These are phyloP conservation scores for Drosophila lacertosa DNA, from an alignment of 1,140 invertebrate genomes.

Conservation along the genomic window DNA sequence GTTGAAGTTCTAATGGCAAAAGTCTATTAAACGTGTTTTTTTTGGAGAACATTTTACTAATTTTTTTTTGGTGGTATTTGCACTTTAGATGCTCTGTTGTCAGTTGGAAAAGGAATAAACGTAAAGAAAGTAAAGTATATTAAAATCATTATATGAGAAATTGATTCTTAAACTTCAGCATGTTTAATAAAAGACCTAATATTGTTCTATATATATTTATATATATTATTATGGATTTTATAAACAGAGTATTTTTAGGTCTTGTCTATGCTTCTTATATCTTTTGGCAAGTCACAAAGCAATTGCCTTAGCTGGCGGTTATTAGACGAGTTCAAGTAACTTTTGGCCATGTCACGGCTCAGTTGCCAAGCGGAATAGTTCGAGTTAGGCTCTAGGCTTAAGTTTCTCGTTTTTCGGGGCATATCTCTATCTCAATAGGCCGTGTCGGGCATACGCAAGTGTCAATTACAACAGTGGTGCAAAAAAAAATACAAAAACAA, in stretches of 20 bases:
- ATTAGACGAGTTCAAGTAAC: slow-evolving; percentile 70
- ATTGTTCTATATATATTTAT: not conserved
- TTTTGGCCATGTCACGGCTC: slow-evolving; percentile 72
- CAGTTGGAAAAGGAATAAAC: too few species aligned
- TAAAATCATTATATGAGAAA: too few species aligned
- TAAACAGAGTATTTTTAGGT: not conserved
- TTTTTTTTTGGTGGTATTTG: not conserved
- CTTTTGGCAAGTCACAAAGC: slow-evolving; percentile 60
- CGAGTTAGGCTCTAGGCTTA: slow-evolving; percentile 2
- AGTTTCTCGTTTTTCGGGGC: not conserved
- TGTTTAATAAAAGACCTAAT: too few species aligned
- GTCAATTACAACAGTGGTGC: slow-evolving; percentile 57
- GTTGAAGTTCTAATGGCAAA: slow-evolving; percentile 41
- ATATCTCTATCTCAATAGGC: slow-evolving; percentile 1
- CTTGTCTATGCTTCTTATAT: not conserved
- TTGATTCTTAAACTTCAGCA: not conserved
- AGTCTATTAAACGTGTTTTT: slow-evolving; percentile 37
- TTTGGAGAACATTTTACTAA: slow-evolving; percentile 22
- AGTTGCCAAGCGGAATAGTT: slow-evolving; percentile 57
- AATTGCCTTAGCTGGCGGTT: slow-evolving; percentile 48
- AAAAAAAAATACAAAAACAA: slow-evolving; percentile 22
- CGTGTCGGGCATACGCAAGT: slow-evolving; percentile 64
- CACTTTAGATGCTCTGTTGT: slow-evolving; percentile 2
- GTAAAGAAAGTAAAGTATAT: too few species aligned
- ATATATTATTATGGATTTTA: slow-evolving; percentile 1